Percentiles rank a stretch among this genome's conserved stretches.
These are phyloP conservation scores for Epinephelus fuscoguttatus DNA, from an alignment of 2,113 vertebrate species.

Conservation along the genomic window DNA sequence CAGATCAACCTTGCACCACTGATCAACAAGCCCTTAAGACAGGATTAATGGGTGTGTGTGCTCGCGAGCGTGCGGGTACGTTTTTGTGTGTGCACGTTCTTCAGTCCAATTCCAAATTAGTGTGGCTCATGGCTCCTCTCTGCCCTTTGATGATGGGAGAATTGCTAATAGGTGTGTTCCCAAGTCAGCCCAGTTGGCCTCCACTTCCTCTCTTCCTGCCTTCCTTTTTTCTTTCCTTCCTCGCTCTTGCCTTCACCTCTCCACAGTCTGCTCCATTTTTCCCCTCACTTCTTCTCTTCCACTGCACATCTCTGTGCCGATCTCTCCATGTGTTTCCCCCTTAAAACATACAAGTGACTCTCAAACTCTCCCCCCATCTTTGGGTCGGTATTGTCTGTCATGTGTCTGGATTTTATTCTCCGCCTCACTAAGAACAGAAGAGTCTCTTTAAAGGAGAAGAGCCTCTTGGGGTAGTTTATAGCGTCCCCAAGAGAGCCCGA, in stretches of 20 bases:
- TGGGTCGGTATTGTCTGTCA: slow-evolving; percentile 23
- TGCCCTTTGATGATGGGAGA: slow-evolving; percentile 75
- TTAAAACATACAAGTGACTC: background rate
- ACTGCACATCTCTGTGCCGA: background rate
- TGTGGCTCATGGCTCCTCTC: slow-evolving; percentile 62
- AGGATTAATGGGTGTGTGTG: slow-evolving; percentile 29
- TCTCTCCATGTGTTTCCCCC: background rate
- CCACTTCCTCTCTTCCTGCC: slow-evolving; percentile 10
- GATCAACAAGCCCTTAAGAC: slow-evolving; percentile 40
- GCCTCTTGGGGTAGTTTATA: slow-evolving; percentile 60
- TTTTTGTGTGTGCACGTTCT: slow-evolving; percentile 37
- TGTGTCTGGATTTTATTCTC: slow-evolving; percentile 39
- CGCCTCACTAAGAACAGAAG: slow-evolving; percentile 40
- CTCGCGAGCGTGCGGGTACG: background rate
- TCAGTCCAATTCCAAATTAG: slow-evolving; percentile 55
- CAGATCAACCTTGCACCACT: slow-evolving; percentile 41
- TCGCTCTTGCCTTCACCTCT: background rate
- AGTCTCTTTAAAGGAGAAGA: slow-evolving; percentile 58
- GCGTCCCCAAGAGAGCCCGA: slow-evolving; percentile 37
- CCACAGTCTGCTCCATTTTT: background rate
- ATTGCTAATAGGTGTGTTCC: slow-evolving; percentile 76
- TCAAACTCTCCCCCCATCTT: slow-evolving; percentile 20
- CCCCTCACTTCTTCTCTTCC: background rate
- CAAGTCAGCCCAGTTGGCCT: background rate
- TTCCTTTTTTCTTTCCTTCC: background rate